Percentiles rank a stretch among this genome's conserved stretches.
These are phyloP conservation scores for Aurelia aurita complex sp. Pacific DNA, from an alignment of 30 jellyfish, hydroid and myxozoan genomes.

Conservation along the genomic window DNA sequence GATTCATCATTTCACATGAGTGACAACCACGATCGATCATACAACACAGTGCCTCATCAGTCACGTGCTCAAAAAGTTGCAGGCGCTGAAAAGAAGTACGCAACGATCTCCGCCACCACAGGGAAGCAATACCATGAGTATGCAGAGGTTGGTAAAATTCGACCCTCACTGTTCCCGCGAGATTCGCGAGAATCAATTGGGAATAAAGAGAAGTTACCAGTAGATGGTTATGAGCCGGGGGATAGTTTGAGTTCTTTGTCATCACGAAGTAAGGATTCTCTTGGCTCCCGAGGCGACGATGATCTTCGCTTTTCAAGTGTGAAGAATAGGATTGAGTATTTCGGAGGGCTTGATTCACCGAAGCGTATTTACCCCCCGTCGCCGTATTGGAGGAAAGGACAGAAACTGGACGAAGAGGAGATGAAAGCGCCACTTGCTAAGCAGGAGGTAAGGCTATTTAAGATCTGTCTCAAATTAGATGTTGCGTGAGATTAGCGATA, in stretches of 20 bases:
- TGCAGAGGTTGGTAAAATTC: conserved; percentile 59
- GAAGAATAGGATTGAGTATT: conserved; percentile 44
- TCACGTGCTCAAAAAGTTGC: conserved; percentile 72
- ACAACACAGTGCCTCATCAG: conserved; percentile 90
- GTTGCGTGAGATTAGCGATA: too few species aligned
- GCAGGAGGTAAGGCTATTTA: conserved; percentile 70
- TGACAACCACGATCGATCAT: conserved; percentile 68
- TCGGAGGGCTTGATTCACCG: conserved; percentile 43
- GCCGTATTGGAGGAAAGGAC: conserved; percentile 66
- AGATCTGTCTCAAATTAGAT: too few species aligned
- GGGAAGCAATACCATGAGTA: conserved; percentile 57
- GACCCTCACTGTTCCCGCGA: conserved; percentile 46
- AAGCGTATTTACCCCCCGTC: conserved; percentile 44
- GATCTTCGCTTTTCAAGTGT: conserved; percentile 46
- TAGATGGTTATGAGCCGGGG: conserved; percentile 89
- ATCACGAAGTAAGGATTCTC: conserved; percentile 86
- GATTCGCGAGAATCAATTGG: conserved; percentile 20
- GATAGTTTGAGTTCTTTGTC: conserved; percentile 90
- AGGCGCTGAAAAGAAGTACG: conserved; percentile 50
- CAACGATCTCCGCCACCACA: conserved; percentile 54
- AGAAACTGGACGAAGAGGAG: conserved; percentile 51
- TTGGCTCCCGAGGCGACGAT: conserved; percentile 87
- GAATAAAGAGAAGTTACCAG: conserved; percentile 20
- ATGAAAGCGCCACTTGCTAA: conserved; percentile 89
- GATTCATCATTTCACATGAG: conserved; percentile 28